Evolutionary conservation across 2,797 vertebrate species (phyloP).

Genomic region (Pantherophis alleghaniensis): DNA sequence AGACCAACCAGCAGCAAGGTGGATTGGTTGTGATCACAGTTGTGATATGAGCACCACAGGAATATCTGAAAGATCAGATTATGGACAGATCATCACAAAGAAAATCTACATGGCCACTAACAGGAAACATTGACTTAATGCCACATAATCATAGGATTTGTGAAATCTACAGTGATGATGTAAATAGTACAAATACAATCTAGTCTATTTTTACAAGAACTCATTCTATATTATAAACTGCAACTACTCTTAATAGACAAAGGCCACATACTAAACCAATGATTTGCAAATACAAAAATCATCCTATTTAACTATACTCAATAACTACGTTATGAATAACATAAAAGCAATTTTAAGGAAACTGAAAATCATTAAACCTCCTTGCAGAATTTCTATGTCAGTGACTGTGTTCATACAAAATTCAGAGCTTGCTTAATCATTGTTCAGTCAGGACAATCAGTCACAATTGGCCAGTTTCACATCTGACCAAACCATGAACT

Average conservation of each 20-base stretch:
- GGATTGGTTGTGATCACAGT: neutral
- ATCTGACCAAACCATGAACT: neutral
- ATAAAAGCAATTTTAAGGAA: neutral
- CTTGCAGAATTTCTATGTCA: neutral
- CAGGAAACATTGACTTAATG: neutral
- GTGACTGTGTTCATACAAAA: neutral
- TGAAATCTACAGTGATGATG: neutral
- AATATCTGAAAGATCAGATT: neutral
- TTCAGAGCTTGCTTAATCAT: neutral
- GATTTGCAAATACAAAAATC: neutral
- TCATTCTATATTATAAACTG: neutral
- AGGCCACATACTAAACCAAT: neutral
- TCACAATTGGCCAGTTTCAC: neutral
- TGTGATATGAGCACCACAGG: neutral
- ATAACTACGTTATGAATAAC: neutral
- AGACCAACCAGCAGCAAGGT: neutral
- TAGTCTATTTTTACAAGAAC: neutral
- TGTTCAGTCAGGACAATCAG: neutral
- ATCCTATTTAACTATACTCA: neutral
- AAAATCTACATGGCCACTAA: neutral
- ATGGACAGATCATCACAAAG: neutral
- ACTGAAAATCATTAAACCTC: neutral
- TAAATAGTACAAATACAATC: neutral
- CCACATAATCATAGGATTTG: neutral
- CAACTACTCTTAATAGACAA: neutral